phyloP scores from a whole-genome alignment of 2,113 vertebrate genomes.

The Arvicanthis niloticus region DNA sequence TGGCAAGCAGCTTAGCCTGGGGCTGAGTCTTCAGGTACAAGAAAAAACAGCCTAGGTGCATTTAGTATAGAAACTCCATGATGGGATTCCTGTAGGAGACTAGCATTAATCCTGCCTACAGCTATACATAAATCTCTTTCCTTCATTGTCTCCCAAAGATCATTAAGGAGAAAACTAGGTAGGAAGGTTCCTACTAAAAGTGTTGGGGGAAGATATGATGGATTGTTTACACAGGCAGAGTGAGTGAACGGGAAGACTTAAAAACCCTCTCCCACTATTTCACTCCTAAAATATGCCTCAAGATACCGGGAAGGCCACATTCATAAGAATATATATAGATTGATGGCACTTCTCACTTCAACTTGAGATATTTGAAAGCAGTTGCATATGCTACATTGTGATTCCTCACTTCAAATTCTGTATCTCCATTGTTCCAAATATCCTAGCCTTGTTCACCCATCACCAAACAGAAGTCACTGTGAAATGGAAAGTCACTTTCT shows the following conservation, averaged over 20 bases:
- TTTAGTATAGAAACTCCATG: slow-evolving; percentile 50
- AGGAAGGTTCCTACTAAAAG: slow-evolving; percentile 2
- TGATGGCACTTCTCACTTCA: not conserved
- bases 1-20: slow-evolving; percentile 31
- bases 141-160: slow-evolving; percentile 48
- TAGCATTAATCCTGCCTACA: slow-evolving; percentile 16
- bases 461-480: not conserved
- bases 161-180: slow-evolving; percentile 35
- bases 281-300: not conserved
- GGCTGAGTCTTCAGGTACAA: slow-evolving; percentile 2
- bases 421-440: not conserved
- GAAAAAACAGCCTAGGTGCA: not conserved
- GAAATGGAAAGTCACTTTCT: slow-evolving; percentile 25
- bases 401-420: slow-evolving; percentile 29
- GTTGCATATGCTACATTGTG: not conserved
- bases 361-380: slow-evolving; percentile 8
- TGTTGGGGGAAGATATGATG: not conserved
- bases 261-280: not conserved
- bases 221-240: not conserved
- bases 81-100: slow-evolving; percentile 45
- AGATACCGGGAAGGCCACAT: slow-evolving; percentile 12
- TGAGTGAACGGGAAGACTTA: not conserved
- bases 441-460: not conserved
- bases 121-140: slow-evolving; percentile 2
- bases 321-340: slow-evolving; percentile 23